A percentile compares a stretch with the other conserved stretches of the same genome.
Evolutionary conservation across 1,140 invertebrate genomes (phyloP).

Genomic region (Cyclargus thomasi): DNA sequence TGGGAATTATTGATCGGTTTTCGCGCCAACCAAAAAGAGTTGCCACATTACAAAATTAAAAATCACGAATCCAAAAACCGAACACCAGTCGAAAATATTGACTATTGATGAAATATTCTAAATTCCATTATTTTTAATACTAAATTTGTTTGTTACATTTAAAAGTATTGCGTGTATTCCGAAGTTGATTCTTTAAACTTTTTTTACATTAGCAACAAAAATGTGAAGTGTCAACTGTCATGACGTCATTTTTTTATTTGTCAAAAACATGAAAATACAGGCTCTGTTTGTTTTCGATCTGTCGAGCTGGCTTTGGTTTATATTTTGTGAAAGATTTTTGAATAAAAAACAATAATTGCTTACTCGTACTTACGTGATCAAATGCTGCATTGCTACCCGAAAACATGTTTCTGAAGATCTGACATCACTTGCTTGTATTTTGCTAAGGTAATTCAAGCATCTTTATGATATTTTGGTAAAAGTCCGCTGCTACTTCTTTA

Average conservation of each 20-base stretch:
- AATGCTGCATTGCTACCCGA: neutral
- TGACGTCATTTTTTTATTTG: too few species aligned
- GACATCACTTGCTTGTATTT: too few species aligned
- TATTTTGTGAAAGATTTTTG: too few species aligned
- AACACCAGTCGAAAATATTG: neutral
- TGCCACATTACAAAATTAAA: conserved; percentile 14
- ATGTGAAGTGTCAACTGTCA: neutral
- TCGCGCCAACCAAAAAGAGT: conserved; percentile 33
- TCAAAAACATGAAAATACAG: too few species aligned
- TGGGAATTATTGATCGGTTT: conserved; percentile 51
- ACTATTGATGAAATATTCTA: too few species aligned
- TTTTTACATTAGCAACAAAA: too few species aligned
- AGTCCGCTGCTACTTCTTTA: too few species aligned
- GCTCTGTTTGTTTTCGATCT: neutral
- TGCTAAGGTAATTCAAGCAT: too few species aligned
- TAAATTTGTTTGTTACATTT: too few species aligned
- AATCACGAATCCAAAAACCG: neutral
- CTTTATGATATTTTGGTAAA: too few species aligned
- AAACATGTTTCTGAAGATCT: neutral
- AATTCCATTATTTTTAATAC: neutral
- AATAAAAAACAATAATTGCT: neutral
- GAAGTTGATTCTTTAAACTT: too few species aligned
- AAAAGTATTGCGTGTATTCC: too few species aligned
- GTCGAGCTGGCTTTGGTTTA: neutral
- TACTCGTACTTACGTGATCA: neutral